Conservation (phyloP, 2,113 vertebrate genomes). For the Cryptotis parvus region DNA sequence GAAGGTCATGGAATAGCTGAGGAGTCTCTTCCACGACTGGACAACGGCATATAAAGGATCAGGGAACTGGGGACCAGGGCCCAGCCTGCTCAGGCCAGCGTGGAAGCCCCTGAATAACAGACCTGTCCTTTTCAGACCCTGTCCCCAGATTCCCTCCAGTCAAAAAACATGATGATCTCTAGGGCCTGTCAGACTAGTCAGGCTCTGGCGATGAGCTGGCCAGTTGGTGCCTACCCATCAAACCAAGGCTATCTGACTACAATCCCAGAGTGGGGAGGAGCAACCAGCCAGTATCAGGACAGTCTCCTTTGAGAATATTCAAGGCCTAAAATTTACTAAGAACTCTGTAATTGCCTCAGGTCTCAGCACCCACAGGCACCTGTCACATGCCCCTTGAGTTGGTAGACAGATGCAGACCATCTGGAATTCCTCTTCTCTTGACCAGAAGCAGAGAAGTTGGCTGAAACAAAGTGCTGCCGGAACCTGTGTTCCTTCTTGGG, state of each 20-base stretch:
- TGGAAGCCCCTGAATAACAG: background rate
- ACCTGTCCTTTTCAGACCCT: background rate
- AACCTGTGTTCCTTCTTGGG: too few relatives aligned
- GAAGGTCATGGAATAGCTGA: slow-evolving; percentile 82
- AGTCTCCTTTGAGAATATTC: background rate
- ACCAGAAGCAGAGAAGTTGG: background rate
- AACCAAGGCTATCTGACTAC: fast-evolving
- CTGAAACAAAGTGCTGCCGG: background rate
- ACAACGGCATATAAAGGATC: fast-evolving
- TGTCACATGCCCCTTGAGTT: background rate
- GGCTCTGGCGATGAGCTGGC: background rate
- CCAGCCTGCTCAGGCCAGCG: background rate
- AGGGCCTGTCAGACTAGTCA: fast-evolving
- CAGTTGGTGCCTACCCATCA: background rate
- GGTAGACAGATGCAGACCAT: background rate
- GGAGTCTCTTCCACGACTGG: background rate
- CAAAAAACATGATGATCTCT: background rate
- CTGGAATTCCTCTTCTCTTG: background rate
- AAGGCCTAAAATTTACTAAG: background rate
- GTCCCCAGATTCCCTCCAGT: fast-evolving
- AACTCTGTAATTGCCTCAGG: background rate
- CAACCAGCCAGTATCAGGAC: too few relatives aligned
- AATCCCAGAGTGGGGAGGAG: background rate
- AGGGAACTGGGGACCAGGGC: background rate
- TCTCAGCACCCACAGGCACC: background rate